Evolutionary conservation across 1,140 invertebrate genomes (phyloP), one percentile per base, ranked within the genome.

Genomic region (Panagrolaimus sp.): DNA sequence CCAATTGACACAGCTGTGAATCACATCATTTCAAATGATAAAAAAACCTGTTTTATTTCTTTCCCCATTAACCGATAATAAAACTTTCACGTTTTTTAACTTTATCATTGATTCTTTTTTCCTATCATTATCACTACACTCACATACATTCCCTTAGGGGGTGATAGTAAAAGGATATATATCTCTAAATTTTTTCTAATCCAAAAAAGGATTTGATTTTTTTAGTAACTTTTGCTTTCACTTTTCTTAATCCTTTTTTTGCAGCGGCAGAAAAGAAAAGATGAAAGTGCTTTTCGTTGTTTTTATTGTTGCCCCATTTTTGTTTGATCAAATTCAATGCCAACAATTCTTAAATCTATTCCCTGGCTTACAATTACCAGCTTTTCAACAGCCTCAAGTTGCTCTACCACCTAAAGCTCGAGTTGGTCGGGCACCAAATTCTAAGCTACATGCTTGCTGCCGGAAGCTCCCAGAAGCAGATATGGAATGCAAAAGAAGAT

Each of bases 361-460:
- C n/a, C 20, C 20, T 27, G 20, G 20, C 20, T 9, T 27, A n/a
- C 51, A 20, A 20, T 27, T 11, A 16, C 9, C 51, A 0, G 51
- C 51, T 11, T 20, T 27, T 69, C 71, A 72, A 63, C 45, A 23
- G 9, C 72, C 61, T 16, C 67, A 53, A 43, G 38, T 46, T 43
- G 57, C 62, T 23, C 65, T 76, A 42, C 76, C 74, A 16, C 71
- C 65, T 9, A 76, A 75, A 71, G 38, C 42, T 38, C 77, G 47
- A 14, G 47, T 45, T 9, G 74, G 74, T 9, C 66, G 63, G 8
- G 9, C 69, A 8, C 74, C 79, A 2, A 82, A 81, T 68, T 65
- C 78, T 43, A 81, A 81, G 51, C 63, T 81, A 9, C 71, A 79
- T 62, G 72, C 70, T 5, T 81, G 79, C 66, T 81, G 79, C 68